Base-by-base conservation (phyloP, 2,113 vertebrate species). In the Cyanoramphus novaezelandiae region DNA sequence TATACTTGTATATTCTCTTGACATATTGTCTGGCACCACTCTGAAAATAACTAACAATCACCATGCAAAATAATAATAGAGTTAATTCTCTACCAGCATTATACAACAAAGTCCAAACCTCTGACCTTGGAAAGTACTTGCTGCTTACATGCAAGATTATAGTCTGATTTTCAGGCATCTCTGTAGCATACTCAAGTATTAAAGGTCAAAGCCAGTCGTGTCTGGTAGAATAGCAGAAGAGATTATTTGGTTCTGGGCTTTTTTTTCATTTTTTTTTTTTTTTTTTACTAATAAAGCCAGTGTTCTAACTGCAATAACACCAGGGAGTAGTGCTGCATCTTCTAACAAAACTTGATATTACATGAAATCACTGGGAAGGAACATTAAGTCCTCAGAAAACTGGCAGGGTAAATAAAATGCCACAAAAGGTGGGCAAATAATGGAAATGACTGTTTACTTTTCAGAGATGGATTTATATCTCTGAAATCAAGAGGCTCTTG, bases 391-490 rank as follows among this genome's bases (percentile, higher is more conserved):
- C 79, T 80, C 90, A 57, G 76, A 70, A 91, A 75, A 86, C 37
- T 52, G 80, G 25, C 33, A 88, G 33, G 17, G 16, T 82, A 82
- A 93, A 90, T 43, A 85, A 90, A 93, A 76, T 11, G n/a, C 59
- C 39, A 16, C 44, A 80, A 88, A 65, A 92, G 47, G 44, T 49
- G 21, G 33, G 44, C 59, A 93, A 97, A 90, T 44, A 88, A 90
- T 8, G 19, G 82, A 57, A 80, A 44, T 31, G 35, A 39, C 37
- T 88, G 69, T 91, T 95, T 92, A 31, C 67, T 82, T 92, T 47
- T 44, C 31, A 82, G 35, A 65, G 85, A 68, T 13, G 9, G 31
- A 93, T 76, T 15, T 49, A 55, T 24, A 50, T 29, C 60, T 85
- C 72, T 53, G 75, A 90, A 82, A 90, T 62, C 57, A 27, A 24